A percentile compares a stretch with the other conserved stretches of the same genome.
These are phyloP conservation scores for Oligia fasciuncula DNA, from an alignment of 2,888 invertebrate genomes.

Conservation along the genomic window DNA sequence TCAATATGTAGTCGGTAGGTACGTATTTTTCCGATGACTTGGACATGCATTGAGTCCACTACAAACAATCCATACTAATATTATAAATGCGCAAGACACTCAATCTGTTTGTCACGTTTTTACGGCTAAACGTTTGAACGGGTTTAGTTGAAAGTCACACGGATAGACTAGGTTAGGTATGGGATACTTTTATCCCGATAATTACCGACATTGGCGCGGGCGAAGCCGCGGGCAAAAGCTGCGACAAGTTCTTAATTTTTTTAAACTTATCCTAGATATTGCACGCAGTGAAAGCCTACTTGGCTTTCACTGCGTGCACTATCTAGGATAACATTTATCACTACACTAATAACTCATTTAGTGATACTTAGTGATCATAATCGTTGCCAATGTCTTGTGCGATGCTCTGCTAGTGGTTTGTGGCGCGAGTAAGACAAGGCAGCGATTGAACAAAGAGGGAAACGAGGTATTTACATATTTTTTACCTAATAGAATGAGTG, in stretches of 20 bases:
- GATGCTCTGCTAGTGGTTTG: conserved; percentile 4
- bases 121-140: neutral
- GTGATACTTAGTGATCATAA: conserved; percentile 52
- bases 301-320: neutral
- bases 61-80: neutral
- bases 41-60: neutral
- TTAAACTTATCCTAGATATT: no score
- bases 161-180: neutral
- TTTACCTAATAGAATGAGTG: no score
- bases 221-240: neutral
- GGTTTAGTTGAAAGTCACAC: neutral
- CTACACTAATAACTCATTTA: neutral
- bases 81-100: neutral
- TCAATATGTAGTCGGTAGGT: neutral
- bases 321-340: neutral
- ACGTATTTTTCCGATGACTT: neutral
- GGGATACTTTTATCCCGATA: neutral
- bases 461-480: no score
- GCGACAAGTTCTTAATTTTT: neutral
- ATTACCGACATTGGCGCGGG: neutral
- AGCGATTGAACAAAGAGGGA: conserved; percentile 5
- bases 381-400: conserved; percentile 53
- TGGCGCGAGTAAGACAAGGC: neutral
- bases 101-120: neutral
- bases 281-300: no score